phyloP scores from a whole-genome alignment of 2,113 vertebrate species.

The Python bivittatus region DNA sequence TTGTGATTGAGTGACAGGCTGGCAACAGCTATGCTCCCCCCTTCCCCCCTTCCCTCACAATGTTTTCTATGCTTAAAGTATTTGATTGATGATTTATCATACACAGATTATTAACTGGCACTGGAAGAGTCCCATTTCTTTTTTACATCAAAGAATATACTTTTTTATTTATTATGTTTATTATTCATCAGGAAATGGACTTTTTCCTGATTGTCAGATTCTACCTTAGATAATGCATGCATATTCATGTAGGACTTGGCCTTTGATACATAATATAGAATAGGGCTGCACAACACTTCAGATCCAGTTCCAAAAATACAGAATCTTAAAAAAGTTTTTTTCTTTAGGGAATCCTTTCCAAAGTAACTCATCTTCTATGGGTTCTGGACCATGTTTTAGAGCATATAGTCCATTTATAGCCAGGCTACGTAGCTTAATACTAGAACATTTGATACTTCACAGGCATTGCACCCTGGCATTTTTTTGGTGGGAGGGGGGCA shows the following conservation, averaged over 20 bases:
- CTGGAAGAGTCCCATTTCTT: conserved; percentile 39
- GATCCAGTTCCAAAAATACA: neutral
- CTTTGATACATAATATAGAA: neutral
- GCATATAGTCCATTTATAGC: neutral
- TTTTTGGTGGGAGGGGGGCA: neutral
- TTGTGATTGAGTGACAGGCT: conserved; percentile 52
- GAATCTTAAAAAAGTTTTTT: neutral
- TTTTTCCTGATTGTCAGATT: conserved; percentile 41
- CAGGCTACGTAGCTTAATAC: neutral
- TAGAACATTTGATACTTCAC: neutral
- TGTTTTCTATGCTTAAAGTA: conserved; percentile 32
- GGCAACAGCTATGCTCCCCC: conserved; percentile 22
- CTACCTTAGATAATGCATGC: neutral
- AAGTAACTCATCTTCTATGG: neutral
- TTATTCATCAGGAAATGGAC: conserved; percentile 55
- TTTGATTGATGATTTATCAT: conserved; percentile 50
- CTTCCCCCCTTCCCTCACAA: neutral
- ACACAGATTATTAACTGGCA: conserved; percentile 49
- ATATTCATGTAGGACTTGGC: conserved; percentile 23
- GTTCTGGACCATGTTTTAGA: neutral
- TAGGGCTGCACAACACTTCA: neutral
- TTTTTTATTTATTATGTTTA: conserved; percentile 23
- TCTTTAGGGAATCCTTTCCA: neutral
- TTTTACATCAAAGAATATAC: conserved; percentile 51
- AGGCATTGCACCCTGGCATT: neutral